phyloP scores from a whole-genome alignment of 2,797 vertebrate species.

The Euphonia xanthogaster region DNA sequence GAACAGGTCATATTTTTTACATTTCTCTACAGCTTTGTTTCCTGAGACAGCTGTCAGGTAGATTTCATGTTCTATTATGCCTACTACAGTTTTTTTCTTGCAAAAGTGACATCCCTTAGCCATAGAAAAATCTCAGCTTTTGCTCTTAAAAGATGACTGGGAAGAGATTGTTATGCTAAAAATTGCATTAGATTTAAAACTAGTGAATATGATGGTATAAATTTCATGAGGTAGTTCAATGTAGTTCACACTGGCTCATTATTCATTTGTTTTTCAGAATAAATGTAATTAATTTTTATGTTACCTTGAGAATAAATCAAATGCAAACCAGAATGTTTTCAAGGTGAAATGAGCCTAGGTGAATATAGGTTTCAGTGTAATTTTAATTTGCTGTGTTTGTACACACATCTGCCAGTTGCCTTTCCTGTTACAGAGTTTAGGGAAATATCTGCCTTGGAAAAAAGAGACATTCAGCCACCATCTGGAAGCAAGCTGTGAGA shows the following conservation, averaged over 20 bases:
- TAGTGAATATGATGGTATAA: not conserved
- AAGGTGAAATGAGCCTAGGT: not conserved
- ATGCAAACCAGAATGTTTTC: not conserved
- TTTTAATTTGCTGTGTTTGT: not conserved
- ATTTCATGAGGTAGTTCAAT: not conserved
- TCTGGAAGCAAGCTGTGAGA: not conserved
- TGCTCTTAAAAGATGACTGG: not conserved
- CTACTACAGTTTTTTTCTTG: not conserved
- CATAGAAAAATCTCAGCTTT: not conserved
- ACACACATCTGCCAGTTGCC: not conserved
- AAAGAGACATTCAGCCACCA: not conserved
- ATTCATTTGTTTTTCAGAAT: not conserved
- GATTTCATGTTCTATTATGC: not conserved
- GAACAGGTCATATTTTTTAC: not conserved
- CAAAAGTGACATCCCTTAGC: not conserved
- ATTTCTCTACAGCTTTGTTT: not conserved
- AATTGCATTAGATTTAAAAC: not conserved
- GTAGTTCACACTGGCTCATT: not conserved
- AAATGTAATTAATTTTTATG: not conserved
- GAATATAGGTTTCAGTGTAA: not conserved
- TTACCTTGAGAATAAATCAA: not conserved
- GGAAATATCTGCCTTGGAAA: not conserved
- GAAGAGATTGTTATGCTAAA: not conserved
- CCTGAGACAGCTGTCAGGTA: not conserved
- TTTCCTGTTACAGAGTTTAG: not conserved